Percentiles rank a stretch among this genome's conserved stretches.
These are phyloP conservation scores for Riparia riparia DNA, from an alignment of 2,113 vertebrate species.

Conservation along the genomic window DNA sequence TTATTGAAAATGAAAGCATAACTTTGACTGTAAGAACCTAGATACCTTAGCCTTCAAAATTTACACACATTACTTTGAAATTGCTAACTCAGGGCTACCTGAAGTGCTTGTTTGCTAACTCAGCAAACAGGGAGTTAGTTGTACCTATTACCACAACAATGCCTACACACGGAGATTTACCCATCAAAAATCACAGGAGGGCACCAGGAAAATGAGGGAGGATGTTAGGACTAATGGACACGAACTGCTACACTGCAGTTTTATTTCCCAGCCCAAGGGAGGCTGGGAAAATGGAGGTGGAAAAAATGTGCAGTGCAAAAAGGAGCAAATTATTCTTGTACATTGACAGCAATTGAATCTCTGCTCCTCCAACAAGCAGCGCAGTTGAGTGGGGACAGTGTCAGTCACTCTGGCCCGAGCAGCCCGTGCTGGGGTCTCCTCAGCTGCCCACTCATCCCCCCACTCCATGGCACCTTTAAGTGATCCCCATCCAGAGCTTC, in stretches of 20 bases:
- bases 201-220: not conserved
- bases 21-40: not conserved
- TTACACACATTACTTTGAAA: not conserved
- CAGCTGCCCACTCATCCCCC: not conserved
- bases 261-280: not conserved
- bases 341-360: fast-evolving
- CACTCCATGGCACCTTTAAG: not conserved
- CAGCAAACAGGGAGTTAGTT: not conserved
- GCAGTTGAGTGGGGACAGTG: fast-evolving
- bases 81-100: not conserved
- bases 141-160: not conserved
- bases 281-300: fast-evolving
- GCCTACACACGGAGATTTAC: not conserved
- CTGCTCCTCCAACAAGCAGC: not conserved
- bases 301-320: not conserved
- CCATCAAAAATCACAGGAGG: not conserved
- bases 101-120: not conserved
- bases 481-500: not conserved
- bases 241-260: not conserved
- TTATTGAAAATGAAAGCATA: not conserved
- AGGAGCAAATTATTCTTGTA: not conserved
- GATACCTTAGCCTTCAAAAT: not conserved
- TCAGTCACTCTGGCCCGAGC: not conserved
- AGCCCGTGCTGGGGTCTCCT: fast-evolving
- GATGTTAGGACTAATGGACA: not conserved